Evolutionary conservation across 2,113 vertebrate genomes (phyloP).

Genomic region (Albula glossodonta): DNA sequence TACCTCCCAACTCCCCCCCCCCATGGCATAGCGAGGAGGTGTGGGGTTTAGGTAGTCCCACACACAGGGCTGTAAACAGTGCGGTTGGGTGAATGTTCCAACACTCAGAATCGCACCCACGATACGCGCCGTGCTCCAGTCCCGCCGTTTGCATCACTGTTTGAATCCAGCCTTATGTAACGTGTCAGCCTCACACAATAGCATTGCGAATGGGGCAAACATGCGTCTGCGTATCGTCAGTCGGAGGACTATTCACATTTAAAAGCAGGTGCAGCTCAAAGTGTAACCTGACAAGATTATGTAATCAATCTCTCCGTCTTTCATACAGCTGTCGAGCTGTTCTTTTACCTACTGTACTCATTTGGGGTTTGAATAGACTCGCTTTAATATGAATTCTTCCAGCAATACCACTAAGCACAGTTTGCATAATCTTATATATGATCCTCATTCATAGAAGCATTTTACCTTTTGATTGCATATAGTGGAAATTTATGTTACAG

Average conservation of each 20-base stretch:
- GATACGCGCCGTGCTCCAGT: background rate
- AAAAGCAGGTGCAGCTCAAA: background rate
- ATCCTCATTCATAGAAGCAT: background rate
- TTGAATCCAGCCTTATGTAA: slow-evolving; percentile 10
- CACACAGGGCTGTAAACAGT: slow-evolving; percentile 17
- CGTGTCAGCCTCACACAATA: slow-evolving; percentile 15
- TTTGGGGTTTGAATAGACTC: background rate
- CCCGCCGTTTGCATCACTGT: background rate
- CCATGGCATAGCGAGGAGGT: background rate
- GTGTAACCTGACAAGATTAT: background rate
- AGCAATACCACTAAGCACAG: background rate
- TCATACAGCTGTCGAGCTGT: background rate
- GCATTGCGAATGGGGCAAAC: background rate
- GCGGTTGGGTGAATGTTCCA: background rate
- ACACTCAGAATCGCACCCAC: background rate
- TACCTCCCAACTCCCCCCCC: background rate
- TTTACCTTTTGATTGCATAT: background rate
- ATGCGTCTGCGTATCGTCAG: background rate
- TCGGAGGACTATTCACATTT: slow-evolving; percentile 1
- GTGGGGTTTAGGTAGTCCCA: background rate
- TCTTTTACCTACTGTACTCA: background rate
- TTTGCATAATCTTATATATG: background rate
- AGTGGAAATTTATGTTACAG: background rate
- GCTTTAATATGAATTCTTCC: background rate
- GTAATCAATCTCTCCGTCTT: background rate